These are phyloP conservation scores for Callimorpha dominula DNA, from an alignment of 2,888 invertebrate species.

Conservation along the genomic window DNA sequence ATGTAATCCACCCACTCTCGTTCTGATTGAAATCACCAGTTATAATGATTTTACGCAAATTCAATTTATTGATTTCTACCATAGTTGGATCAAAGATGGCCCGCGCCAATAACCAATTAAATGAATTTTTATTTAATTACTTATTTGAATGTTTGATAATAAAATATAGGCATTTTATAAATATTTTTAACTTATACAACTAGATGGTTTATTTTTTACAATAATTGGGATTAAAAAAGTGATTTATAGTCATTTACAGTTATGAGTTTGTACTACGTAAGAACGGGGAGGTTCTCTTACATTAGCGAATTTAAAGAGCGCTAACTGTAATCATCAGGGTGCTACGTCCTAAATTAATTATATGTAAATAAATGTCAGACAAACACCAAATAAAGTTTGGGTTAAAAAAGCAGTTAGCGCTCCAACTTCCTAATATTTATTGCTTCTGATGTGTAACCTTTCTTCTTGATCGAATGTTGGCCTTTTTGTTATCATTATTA, in stretches of 20 bases:
- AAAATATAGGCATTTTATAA: conserved; percentile 18
- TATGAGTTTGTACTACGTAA: background rate
- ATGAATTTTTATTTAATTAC: conserved; percentile 22
- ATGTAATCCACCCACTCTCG: conserved; percentile 29
- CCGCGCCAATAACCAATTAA: conserved; percentile 44
- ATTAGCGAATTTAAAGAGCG: background rate
- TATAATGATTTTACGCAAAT: conserved; percentile 49
- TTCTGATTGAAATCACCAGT: conserved; percentile 41
- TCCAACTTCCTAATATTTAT: too few relatives aligned
- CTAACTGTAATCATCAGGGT: background rate
- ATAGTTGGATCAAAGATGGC: conserved; percentile 36
- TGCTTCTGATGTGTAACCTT: too few relatives aligned
- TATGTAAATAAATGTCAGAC: too few relatives aligned
- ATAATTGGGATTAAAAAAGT: conserved; percentile 10
- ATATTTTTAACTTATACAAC: conserved; percentile 11
- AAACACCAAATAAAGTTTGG: too few relatives aligned
- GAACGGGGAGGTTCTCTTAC: background rate
- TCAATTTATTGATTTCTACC: conserved; percentile 40
- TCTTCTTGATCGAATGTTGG: too few relatives aligned
- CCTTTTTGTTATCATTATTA: too few relatives aligned
- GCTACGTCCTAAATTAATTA: background rate
- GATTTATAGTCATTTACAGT: conserved; percentile 8
- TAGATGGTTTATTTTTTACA: conserved; percentile 5
- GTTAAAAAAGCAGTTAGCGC: too few relatives aligned
- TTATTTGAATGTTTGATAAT: conserved; percentile 14